Conservation (phyloP, 2,113 vertebrate genomes). For the Setophaga petechia region DNA sequence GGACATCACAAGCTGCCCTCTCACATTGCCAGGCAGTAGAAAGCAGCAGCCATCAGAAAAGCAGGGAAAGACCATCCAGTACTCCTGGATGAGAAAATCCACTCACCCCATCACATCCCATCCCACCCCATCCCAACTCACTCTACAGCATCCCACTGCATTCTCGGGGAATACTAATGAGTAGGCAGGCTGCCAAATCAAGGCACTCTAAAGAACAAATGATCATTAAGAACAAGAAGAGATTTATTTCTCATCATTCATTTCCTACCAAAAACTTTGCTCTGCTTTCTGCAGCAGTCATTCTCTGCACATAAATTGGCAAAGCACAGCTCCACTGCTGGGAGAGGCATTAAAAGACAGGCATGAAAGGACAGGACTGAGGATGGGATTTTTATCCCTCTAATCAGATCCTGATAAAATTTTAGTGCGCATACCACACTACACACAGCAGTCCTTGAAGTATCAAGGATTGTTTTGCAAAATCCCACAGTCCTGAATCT, state of each 20-base stretch:
- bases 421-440: background rate
- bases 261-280: background rate
- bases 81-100: background rate
- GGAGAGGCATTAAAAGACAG: background rate
- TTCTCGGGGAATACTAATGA: background rate
- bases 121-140: background rate
- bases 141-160: background rate
- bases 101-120: background rate
- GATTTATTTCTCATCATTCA: background rate
- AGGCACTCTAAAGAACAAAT: background rate
- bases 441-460: background rate
- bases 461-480: background rate
- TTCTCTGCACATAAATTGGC: background rate
- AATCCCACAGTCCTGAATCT: background rate
- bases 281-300: background rate
- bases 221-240: background rate
- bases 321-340: background rate
- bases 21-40: background rate
- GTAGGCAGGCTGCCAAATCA: background rate
- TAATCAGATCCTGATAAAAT: background rate
- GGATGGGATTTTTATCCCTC: background rate
- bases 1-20: background rate
- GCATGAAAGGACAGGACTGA: background rate
- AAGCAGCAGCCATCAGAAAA: background rate
- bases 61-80: background rate